A percentile compares a stretch with the other conserved stretches of the same genome.
These are phyloP conservation scores for Tachysurus fulvidraco DNA, from an alignment of 2,113 vertebrate species.

Conservation along the genomic window DNA sequence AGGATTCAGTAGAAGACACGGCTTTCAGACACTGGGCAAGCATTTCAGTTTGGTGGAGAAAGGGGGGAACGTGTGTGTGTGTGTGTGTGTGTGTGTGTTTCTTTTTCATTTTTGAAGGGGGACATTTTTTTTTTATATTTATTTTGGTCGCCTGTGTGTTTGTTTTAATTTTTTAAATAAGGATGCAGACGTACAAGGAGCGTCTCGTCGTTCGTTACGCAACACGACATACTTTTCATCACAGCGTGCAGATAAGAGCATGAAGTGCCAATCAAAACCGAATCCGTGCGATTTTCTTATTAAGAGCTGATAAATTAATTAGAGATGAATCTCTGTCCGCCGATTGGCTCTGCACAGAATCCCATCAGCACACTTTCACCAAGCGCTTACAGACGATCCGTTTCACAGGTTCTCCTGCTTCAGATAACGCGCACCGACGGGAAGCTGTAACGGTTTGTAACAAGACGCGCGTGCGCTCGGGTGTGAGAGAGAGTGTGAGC, in stretches of 20 bases:
- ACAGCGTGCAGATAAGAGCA: conserved; percentile 78
- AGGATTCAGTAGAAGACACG: conserved; percentile 77
- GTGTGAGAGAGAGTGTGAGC: conserved; percentile 59
- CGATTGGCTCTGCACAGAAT: conserved; percentile 22
- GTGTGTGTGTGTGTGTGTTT: conserved; percentile 17
- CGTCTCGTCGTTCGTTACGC: conserved; percentile 78
- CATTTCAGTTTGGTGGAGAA: conserved; percentile 86
- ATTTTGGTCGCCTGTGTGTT: conserved; percentile 84
- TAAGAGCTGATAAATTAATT: conserved; percentile 69
- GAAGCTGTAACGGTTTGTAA: conserved; percentile 28
- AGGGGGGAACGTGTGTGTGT: conserved; percentile 71
- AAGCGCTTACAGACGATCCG: conserved; percentile 24
- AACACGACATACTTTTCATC: conserved; percentile 84
- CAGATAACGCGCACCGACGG: neutral
- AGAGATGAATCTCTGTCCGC: neutral
- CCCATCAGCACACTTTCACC: neutral
- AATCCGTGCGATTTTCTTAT: conserved; percentile 56
- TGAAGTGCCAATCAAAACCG: conserved; percentile 83
- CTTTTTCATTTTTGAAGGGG: conserved; percentile 64
- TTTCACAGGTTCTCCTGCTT: conserved; percentile 6
- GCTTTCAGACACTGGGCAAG: conserved; percentile 76
- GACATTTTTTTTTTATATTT: conserved; percentile 67
- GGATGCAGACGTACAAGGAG: conserved; percentile 78
- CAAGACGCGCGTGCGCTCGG: conserved; percentile 56
- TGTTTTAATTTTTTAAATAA: conserved; percentile 86